These are phyloP conservation scores for Clamator glandarius DNA, from an alignment of 2,797 vertebrate species.

Conservation along the genomic window DNA sequence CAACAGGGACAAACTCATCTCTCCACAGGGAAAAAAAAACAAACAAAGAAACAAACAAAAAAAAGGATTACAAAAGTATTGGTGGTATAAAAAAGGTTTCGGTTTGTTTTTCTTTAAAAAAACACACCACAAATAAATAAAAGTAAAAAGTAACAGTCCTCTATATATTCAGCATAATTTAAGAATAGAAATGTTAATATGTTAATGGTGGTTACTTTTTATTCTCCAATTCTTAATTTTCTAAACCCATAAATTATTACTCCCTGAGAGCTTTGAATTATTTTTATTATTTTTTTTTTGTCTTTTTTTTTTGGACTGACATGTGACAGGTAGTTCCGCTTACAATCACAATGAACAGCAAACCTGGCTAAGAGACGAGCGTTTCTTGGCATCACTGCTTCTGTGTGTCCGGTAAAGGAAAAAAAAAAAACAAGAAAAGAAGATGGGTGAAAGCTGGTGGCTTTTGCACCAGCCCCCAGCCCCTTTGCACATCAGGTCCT, in stretches of 20 bases:
- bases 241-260: conserved; percentile 76
- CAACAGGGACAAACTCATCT: conserved; percentile 80
- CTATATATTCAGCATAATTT: conserved; percentile 81
- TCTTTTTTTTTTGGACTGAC: conserved; percentile 72
- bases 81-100: conserved; percentile 72
- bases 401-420: conserved; percentile 21
- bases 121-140: conserved; percentile 80
- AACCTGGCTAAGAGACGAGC: conserved; percentile 51
- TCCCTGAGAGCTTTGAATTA: conserved; percentile 80
- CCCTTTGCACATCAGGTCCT: conserved; percentile 35
- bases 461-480: conserved; percentile 17
- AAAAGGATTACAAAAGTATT: conserved; percentile 57
- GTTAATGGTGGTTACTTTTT: conserved; percentile 76
- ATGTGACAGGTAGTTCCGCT: not conserved
- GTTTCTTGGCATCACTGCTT: conserved; percentile 64
- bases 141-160: conserved; percentile 80
- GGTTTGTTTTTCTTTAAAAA: conserved; percentile 61
- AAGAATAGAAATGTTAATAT: conserved; percentile 79
- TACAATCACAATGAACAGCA: conserved; percentile 61
- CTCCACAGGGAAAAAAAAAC: conserved; percentile 80
- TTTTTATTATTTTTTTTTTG: conserved; percentile 30
- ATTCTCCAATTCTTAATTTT: conserved; percentile 79
- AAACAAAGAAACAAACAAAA: not conserved
- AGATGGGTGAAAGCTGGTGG: not conserved
- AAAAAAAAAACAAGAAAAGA: conserved; percentile 39